A percentile compares a stretch with the other conserved stretches of the same genome.
Conservation (phyloP, 1,140 invertebrate species). For the Drosophila leontia region DNA sequence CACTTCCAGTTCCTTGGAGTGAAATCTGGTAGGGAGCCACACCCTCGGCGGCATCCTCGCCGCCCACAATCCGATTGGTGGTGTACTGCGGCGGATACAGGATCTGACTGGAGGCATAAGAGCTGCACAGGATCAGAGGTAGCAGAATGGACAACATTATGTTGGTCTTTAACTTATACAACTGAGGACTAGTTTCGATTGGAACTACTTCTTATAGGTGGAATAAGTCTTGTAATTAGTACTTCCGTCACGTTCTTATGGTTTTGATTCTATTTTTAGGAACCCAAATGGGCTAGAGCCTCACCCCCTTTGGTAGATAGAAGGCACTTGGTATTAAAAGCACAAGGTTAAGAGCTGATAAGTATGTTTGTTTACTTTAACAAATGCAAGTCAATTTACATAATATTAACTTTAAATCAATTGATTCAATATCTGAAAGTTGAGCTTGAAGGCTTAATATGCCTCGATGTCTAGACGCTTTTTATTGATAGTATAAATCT, state of each 20-base stretch:
- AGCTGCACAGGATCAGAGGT: neutral
- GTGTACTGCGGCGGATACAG: constrained; percentile 74
- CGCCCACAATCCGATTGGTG: constrained; percentile 84
- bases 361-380: neutral
- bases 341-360: constrained; percentile 14
- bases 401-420: constrained; percentile 2
- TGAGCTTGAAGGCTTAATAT: neutral
- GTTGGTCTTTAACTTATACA: neutral
- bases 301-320: neutral
- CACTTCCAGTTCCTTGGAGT: constrained; percentile 60
- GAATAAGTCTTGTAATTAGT: neutral
- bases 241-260: constrained; percentile 19
- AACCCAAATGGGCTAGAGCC: constrained; percentile 16
- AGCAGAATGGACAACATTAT: constrained; percentile 36
- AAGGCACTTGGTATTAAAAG: neutral
- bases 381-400: constrained; percentile 3
- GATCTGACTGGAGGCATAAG: constrained; percentile 14
- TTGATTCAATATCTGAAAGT: neutral
- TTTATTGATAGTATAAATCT: neutral
- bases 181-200: neutral
- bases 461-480: neutral
- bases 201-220: constrained; percentile 23
- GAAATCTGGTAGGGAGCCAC: constrained; percentile 85
- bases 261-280: neutral
- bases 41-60: constrained; percentile 82